These are phyloP conservation scores for Yponomeuta sedellus DNA, from an alignment of 2,888 invertebrate genomes.

Conservation along the genomic window DNA sequence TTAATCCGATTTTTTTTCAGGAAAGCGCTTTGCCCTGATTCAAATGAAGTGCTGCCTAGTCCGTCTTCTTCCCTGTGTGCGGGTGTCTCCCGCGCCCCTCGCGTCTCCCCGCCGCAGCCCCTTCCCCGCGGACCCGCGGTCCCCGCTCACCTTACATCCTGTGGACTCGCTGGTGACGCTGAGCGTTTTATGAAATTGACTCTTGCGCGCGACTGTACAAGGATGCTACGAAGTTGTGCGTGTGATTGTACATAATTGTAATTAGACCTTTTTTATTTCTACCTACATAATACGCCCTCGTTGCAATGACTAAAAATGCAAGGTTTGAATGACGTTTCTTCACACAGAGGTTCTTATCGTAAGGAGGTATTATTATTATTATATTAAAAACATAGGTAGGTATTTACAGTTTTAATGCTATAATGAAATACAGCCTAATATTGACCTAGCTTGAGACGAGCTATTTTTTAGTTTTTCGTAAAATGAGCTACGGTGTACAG, in stretches of 20 bases:
- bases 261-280: too few species aligned
- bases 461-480: too few species aligned
- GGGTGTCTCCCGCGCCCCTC: conserved; percentile 28
- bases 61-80: conserved; percentile 42
- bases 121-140: conserved; percentile 53
- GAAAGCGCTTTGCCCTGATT: conserved; percentile 64
- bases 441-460: too few species aligned
- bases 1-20: conserved; percentile 30
- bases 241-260: not conserved
- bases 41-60: conserved; percentile 67
- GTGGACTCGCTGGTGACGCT: conserved; percentile 50
- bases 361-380: too few species aligned
- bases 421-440: too few species aligned
- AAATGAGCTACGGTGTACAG: too few species aligned
- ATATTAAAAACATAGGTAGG: too few species aligned
- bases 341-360: too few species aligned
- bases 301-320: not conserved
- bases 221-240: not conserved
- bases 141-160: conserved; percentile 60
- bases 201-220: conserved; percentile 2
- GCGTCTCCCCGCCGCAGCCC: conserved; percentile 35
- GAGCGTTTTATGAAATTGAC: conserved; percentile 44
- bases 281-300: not conserved
- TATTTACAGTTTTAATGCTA: too few species aligned
- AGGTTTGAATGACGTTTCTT: conserved; percentile 3